Base-by-base conservation (phyloP, 1,140 invertebrate species). In the Diorhabda sublineata region DNA sequence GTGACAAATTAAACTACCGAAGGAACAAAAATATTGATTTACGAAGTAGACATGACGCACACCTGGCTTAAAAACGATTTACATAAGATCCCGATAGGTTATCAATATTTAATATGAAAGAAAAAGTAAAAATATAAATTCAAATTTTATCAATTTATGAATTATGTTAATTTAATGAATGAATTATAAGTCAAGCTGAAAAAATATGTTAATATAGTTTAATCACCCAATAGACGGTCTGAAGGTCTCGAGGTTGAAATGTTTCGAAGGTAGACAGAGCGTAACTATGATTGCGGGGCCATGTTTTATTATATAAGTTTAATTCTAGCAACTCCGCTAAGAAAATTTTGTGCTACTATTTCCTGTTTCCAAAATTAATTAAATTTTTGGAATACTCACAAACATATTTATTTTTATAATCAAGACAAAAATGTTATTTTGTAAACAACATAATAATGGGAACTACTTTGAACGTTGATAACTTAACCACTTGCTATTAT, bases 61-160 rank as follows among this genome's bases (percentile, higher is more conserved):
- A 52, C 47, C 47, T 52, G 47, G 4, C 47, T 2, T 3, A 52
- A 52, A 52, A 52, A 52, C 2, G n/a, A 52, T 52, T 52, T 8
- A 6, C 47, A 52, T 52, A 52, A n/a, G 47, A 52, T 8, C 47
- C 47, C n/a, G 47, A 52, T 52, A 8, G 6, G 6, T 52, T 52
- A 52, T 52, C 47, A 52, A 52, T 52, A n/a, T 52, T 52, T 52
- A 6, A 8, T 52, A 26, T 26, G 26, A 26, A 26, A 26, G 6
- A 52, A 52, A 52, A 52, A 52, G 47, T 52, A 52, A 52, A 52
- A 52, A 52, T 52, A n/a, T 52, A 52, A 52, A 52, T 52, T 52
- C 47, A 8, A 52, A 52, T 52, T 26, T 52, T 8, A 52, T n/a
- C 6, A 52, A 52, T 52, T 52, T 52, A 52, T 52, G 47, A 52